Percentiles rank a stretch among this genome's conserved stretches.
These are phyloP conservation scores for Mayetiola destructor DNA, from an alignment of 2,888 invertebrate species.

Conservation along the genomic window DNA sequence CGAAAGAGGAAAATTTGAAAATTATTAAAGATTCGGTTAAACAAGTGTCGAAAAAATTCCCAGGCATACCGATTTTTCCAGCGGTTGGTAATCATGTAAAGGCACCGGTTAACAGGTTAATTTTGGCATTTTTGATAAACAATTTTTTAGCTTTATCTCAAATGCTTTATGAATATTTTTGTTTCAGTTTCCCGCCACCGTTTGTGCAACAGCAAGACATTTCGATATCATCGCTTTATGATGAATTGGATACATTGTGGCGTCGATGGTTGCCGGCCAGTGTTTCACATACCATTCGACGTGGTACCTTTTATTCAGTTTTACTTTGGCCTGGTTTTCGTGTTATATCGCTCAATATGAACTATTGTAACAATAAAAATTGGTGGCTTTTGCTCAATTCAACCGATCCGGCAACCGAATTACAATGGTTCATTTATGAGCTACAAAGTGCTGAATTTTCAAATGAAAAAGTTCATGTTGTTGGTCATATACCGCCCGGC, in stretches of 20 bases:
- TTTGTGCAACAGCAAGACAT: slow-evolving; percentile 66
- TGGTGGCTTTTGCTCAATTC: slow-evolving; percentile 92
- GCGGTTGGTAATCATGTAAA: slow-evolving; percentile 94
- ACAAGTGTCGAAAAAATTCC: slow-evolving; percentile 77
- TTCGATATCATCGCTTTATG: slow-evolving; percentile 83
- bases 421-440: slow-evolving; percentile 91
- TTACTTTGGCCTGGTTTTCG: slow-evolving; percentile 79
- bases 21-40: slow-evolving; percentile 71
- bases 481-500: slow-evolving; percentile 93
- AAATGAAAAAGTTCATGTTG: slow-evolving; percentile 91
- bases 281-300: slow-evolving; percentile 69
- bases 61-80: slow-evolving; percentile 83
- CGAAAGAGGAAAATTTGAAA: slow-evolving; percentile 72
- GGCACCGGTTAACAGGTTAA: slow-evolving; percentile 82
- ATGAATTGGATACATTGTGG: slow-evolving; percentile 75
- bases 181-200: slow-evolving; percentile 69
- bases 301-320: slow-evolving; percentile 85
- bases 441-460: slow-evolving; percentile 86
- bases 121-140: slow-evolving; percentile 12
- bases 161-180: slow-evolving; percentile 8
- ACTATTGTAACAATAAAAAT: slow-evolving; percentile 89
- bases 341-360: slow-evolving; percentile 89
- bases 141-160: neutral
- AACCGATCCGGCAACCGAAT: slow-evolving; percentile 87
- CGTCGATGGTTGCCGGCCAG: slow-evolving; percentile 79